Conservation (phyloP, 37 sponge, comb jelly and placozoan species). For the Amphimedon queenslandica region DNA sequence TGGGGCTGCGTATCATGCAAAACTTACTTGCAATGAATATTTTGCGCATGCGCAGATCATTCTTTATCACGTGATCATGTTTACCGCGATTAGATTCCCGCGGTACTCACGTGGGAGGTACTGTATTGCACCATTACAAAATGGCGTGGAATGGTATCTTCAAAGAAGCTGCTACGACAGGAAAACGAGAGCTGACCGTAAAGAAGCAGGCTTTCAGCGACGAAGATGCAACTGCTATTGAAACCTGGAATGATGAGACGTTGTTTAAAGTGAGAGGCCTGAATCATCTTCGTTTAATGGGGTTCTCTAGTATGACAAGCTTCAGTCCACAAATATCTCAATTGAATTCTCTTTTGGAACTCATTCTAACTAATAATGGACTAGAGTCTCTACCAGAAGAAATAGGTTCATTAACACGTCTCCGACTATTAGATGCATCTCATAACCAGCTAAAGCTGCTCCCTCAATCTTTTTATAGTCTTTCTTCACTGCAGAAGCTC, state of each 20-base stretch:
- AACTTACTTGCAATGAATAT: no score
- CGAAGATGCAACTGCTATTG: constrained; percentile 26
- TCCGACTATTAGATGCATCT: constrained; percentile 71
- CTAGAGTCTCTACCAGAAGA: constrained; percentile 50
- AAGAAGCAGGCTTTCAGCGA: constrained; percentile 9
- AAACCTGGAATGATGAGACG: constrained; percentile 16
- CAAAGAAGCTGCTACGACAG: constrained; percentile 4
- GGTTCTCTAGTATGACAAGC: constrained; percentile 35
- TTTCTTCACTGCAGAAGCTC: constrained; percentile 54
- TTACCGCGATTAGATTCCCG: no score
- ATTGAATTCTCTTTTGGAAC: constrained; percentile 37
- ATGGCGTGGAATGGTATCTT: constrained; percentile 13
- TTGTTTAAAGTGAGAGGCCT: constrained; percentile 37
- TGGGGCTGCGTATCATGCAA: no score
- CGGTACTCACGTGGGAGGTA: background rate
- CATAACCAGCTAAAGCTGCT: constrained; percentile 48
- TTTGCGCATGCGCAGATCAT: no score
- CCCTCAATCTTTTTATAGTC: constrained; percentile 52
- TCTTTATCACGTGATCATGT: background rate
- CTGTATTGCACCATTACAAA: background rate
- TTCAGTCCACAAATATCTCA: constrained; percentile 34
- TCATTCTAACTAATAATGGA: constrained; percentile 42
- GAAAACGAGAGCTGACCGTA: constrained; percentile 52
- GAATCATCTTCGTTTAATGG: constrained; percentile 55
- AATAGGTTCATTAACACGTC: constrained; percentile 31